Conservation (phyloP, 1,140 invertebrate species). For the Macrotrachela quadricornifera region DNA sequence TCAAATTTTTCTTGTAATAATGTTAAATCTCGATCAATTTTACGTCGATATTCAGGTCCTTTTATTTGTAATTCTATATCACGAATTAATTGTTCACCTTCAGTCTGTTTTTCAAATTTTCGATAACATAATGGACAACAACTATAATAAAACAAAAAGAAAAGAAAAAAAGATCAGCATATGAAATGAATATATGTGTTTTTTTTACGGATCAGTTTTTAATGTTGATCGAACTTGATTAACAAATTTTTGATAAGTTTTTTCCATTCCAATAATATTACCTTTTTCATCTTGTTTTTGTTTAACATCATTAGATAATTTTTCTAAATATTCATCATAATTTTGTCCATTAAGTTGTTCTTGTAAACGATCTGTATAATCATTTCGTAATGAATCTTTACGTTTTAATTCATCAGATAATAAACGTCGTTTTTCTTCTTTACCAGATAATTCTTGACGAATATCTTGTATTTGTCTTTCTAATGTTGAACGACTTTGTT, state of each 20-base stretch:
- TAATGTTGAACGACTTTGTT: too few species aligned
- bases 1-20: constrained; percentile 37
- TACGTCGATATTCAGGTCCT: constrained; percentile 34
- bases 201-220: not conserved
- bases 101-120: constrained; percentile 43
- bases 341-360: not conserved
- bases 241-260: constrained; percentile 6
- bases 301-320: constrained; percentile 35
- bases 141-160: too few species aligned
- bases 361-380: not conserved
- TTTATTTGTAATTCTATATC: constrained; percentile 35
- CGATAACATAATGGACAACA: constrained; percentile 61
- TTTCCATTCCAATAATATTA: constrained; percentile 14
- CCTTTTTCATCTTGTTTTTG: constrained; percentile 38
- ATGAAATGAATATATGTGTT: too few species aligned
- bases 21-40: constrained; percentile 33
- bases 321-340: not conserved
- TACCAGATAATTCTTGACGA: not conserved
- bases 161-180: too few species aligned
- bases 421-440: not conserved
- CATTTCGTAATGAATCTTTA: not conserved
- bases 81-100: constrained; percentile 39
- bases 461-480: too few species aligned
- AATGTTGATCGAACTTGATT: not conserved
- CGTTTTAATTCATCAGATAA: constrained; percentile 1